Conservation (phyloP, 2,113 vertebrate species). For the Podarcis cretensis region DNA sequence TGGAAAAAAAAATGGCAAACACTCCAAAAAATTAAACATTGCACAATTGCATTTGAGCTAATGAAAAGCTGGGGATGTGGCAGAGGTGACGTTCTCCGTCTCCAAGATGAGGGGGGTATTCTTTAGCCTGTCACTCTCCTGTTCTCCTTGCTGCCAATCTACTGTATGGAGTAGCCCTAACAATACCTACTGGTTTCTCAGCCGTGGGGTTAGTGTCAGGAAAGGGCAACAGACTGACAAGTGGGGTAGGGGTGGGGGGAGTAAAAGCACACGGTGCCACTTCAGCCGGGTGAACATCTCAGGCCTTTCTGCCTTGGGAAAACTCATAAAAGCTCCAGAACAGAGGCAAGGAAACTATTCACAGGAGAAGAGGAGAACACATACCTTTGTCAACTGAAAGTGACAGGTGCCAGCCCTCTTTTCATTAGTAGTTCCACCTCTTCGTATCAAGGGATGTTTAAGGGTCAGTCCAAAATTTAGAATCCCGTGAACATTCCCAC, state of each 20-base stretch:
- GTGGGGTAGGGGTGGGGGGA: not conserved
- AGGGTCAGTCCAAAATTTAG: too few species aligned
- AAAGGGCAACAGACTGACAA: conserved; percentile 39
- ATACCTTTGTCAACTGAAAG: too few species aligned
- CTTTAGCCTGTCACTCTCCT: conserved; percentile 63
- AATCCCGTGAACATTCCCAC: too few species aligned
- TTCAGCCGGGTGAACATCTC: not conserved
- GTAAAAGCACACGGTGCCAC: not conserved
- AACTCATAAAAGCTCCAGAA: not conserved
- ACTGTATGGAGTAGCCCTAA: conserved; percentile 44
- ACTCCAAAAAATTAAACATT: conserved; percentile 74
- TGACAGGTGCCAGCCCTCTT: too few species aligned
- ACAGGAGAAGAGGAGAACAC: too few species aligned
- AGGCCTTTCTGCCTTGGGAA: conserved; percentile 3
- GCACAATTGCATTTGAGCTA: conserved; percentile 70
- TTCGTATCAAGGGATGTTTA: too few species aligned
- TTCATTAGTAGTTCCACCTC: too few species aligned
- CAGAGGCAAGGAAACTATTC: not conserved
- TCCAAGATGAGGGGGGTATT: conserved; percentile 49
- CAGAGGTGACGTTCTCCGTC: conserved; percentile 71
- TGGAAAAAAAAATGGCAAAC: conserved; percentile 68
- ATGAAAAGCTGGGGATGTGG: conserved; percentile 65
- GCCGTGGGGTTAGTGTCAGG: conserved; percentile 7
- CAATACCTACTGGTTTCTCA: conserved; percentile 43
- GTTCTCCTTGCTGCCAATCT: conserved; percentile 68